Conservation (phyloP, 2,888 invertebrate genomes). For the Caenorhabditis sulstoni region DNA sequence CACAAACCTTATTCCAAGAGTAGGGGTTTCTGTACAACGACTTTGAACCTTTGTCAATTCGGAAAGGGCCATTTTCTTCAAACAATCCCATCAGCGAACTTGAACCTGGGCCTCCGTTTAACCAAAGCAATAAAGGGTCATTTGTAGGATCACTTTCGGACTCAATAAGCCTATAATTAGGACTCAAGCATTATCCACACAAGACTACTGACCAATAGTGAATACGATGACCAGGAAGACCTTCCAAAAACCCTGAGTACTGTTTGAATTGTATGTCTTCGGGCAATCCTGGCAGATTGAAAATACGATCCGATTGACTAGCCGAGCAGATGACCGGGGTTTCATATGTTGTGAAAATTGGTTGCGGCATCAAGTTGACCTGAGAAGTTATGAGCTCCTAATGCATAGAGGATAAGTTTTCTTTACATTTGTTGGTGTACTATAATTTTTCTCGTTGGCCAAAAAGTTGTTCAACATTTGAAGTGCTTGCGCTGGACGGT, state of each 20-base stretch:
- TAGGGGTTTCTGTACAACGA: conserved; percentile 69
- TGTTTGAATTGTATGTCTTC: conserved; percentile 53
- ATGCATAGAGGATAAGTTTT: neutral
- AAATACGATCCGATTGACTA: conserved; percentile 54
- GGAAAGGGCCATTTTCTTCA: conserved; percentile 82
- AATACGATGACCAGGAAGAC: conserved; percentile 78
- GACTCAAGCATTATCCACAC: no score
- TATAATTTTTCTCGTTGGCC: conserved; percentile 63
- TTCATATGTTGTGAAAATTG: conserved; percentile 9
- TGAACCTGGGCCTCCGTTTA: conserved; percentile 81
- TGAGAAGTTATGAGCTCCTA: conserved; percentile 21
- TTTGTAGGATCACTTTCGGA: conserved; percentile 61
- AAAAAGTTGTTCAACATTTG: conserved; percentile 76
- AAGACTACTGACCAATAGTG: conserved; percentile 81
- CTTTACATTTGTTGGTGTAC: conserved; percentile 52
- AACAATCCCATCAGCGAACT: conserved; percentile 81
- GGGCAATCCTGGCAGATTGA: conserved; percentile 61
- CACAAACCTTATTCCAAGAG: conserved; percentile 73
- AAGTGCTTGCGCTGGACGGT: conserved; percentile 72
- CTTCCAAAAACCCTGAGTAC: conserved; percentile 73
- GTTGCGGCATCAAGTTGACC: conserved; percentile 58
- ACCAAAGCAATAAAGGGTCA: conserved; percentile 69
- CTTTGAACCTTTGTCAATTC: conserved; percentile 66
- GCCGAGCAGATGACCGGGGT: conserved; percentile 7
- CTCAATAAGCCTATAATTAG: conserved; percentile 35